A percentile compares a stretch with the other conserved stretches of the same genome.
Conservation (phyloP, 2,113 vertebrate species). For the Drymodes brunneopygia region DNA sequence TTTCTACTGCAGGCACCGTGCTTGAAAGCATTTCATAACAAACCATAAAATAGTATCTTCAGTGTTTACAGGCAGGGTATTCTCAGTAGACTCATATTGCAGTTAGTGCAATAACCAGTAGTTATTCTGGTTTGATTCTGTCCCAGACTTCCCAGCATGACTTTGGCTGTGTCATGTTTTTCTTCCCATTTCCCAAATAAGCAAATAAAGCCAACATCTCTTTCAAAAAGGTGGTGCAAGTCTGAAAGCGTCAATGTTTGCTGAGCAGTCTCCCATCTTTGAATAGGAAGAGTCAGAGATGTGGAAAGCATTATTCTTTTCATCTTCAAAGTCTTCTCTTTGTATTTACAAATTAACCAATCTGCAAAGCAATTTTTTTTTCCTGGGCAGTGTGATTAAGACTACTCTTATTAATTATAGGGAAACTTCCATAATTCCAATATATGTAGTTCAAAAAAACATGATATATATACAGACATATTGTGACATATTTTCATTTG, state of each 20-base stretch:
- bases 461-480: background rate
- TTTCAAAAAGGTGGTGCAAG: background rate
- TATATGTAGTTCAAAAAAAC: background rate
- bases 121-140: background rate
- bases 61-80: background rate
- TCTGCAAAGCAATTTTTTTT: background rate
- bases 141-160: background rate
- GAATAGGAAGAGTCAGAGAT: background rate
- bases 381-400: background rate
- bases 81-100: background rate
- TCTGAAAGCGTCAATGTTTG: background rate
- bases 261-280: background rate
- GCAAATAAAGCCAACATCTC: background rate
- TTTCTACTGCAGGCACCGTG: background rate
- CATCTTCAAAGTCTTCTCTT: constrained; percentile 34
- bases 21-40: background rate
- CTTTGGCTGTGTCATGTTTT: background rate
- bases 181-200: background rate
- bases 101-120: background rate
- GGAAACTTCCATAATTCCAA: background rate
- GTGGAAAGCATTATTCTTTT: constrained; percentile 19
- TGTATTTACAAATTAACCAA: constrained; percentile 18
- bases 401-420: background rate
- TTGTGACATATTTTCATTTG: constrained; percentile 10
- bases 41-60: background rate